These are phyloP conservation scores for Neolamprologus fasciatus DNA, from an alignment of 2,113 vertebrate genomes.

Conservation along the genomic window DNA sequence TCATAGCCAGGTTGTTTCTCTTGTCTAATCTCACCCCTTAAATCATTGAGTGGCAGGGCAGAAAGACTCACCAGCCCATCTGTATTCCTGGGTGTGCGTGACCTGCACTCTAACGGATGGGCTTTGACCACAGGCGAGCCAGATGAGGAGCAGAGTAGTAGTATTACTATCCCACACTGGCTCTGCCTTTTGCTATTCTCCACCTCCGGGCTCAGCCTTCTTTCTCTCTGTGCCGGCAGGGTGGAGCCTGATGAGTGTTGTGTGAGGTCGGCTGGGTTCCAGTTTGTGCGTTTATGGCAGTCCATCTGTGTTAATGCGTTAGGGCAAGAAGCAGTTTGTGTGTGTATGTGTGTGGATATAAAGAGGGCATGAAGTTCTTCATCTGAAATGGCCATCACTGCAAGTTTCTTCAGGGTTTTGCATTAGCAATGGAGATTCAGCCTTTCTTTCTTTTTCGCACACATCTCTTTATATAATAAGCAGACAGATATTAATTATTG, in stretches of 20 bases:
- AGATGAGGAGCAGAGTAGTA: slow-evolving; percentile 45
- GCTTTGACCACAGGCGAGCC: slow-evolving; percentile 52
- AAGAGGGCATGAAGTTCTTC: not conserved
- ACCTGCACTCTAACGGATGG: slow-evolving; percentile 57
- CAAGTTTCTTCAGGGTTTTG: not conserved
- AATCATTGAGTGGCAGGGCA: slow-evolving; percentile 47
- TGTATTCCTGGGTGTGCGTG: slow-evolving; percentile 58
- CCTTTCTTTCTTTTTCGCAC: not conserved
- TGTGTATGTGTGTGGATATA: not conserved
- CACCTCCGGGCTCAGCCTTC: not conserved
- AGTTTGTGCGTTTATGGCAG: not conserved
- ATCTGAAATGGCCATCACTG: not conserved
- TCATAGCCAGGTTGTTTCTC: not conserved
- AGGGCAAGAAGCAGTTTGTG: not conserved
- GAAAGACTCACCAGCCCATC: slow-evolving; percentile 38
- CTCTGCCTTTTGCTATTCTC: slow-evolving; percentile 9
- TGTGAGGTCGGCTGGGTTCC: not conserved
- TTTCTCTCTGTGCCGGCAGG: not conserved
- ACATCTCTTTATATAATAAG: not conserved
- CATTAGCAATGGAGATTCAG: not conserved
- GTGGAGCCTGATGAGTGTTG: slow-evolving; percentile 1
- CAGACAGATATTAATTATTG: not conserved
- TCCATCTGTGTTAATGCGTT: not conserved
- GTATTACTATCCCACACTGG: slow-evolving; percentile 5
- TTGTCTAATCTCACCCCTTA: slow-evolving; percentile 37